Base-by-base conservation (phyloP, 2,113 vertebrate species). In the Daboia siamensis region DNA sequence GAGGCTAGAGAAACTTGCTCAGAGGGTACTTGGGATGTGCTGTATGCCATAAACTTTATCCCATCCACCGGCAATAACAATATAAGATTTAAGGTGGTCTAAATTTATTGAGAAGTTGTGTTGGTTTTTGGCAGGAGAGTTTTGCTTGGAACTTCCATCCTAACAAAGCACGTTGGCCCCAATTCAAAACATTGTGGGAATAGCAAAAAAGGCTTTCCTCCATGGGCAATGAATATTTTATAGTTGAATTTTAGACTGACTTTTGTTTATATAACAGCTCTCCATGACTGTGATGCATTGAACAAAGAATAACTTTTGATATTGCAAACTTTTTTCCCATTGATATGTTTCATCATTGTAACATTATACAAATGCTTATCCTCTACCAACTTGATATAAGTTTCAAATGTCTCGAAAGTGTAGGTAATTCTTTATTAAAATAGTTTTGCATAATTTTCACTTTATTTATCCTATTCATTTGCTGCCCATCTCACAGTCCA, bases 401-500 rank as follows among this genome's bases (percentile, higher is more conserved):
- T 44, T 89, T 74, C 86, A 29, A 46, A 84, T 87, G 29, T 48
- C 94, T 92, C 8, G 17, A 17, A 74, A 92, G 13, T 23, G 13
- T 26, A 55, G 86, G 17, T 64, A 23, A 24, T 23, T n/a, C 39
- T 93, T 92, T n/a, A 0, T 0, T 59, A 91, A 46, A 9, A 0
- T 9, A 20, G 26, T 92, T 20, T 87, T 92, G 92, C 57, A 7
- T 44, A 21, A 80, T 80, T 33, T 80, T 44, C 21, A 44, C 33
- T 39, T 80, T 80, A 69, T 69, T 57, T 23, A 57, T 57, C 21
- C 8, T 24, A 24, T 57, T 57, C 56, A 57, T 57, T 69, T 69
- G 64, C 64, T 69, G 29, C n/a, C 64, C 64, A 69, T 69, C 13
- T 69, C 64, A 69, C 29, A 33, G n/a, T 33, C 33, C 12, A 69